A percentile compares a stretch with the other conserved stretches of the same genome.
Conservation (phyloP, 1,140 invertebrate genomes). For the Drosophila serrata region DNA sequence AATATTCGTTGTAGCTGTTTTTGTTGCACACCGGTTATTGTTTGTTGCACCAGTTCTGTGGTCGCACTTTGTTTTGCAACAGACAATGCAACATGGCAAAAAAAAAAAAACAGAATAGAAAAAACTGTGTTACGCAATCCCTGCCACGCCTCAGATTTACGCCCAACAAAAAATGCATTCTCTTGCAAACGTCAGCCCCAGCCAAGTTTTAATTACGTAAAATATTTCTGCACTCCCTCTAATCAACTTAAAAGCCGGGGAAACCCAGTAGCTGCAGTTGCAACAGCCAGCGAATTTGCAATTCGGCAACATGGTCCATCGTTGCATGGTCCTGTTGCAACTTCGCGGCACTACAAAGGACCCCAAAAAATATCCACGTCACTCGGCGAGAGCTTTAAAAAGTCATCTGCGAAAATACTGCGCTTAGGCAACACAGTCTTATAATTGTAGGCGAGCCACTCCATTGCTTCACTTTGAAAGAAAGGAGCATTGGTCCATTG, state of each 20-base stretch:
- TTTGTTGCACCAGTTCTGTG: constrained; percentile 76
- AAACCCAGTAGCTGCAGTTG: constrained; percentile 9
- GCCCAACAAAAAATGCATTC: constrained; percentile 34
- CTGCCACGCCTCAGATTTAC: neutral
- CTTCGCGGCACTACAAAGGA: constrained; percentile 33
- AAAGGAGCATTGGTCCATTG: constrained; percentile 3
- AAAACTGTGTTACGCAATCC: constrained; percentile 31
- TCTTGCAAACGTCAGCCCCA: constrained; percentile 53
- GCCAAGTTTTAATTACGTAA: constrained; percentile 82
- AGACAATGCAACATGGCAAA: constrained; percentile 60
- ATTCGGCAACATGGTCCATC: constrained; percentile 61
- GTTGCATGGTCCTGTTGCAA: constrained; percentile 54
- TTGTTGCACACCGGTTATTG: constrained; percentile 48
- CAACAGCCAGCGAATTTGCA: constrained; percentile 53
- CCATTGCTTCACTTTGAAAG: neutral
- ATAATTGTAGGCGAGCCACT: constrained; percentile 22
- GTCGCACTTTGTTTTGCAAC: constrained; percentile 69
- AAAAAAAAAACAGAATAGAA: constrained; percentile 11
- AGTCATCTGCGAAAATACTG: constrained; percentile 26
- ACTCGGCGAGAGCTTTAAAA: constrained; percentile 8
- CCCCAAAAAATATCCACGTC: constrained; percentile 1
- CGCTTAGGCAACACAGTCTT: constrained; percentile 3
- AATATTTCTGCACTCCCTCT: constrained; percentile 77
- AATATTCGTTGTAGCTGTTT: constrained; percentile 31
- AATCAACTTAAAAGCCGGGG: constrained; percentile 76